Base-by-base conservation (phyloP, 2,797 vertebrate species). In the Trematomus bernacchii region DNA sequence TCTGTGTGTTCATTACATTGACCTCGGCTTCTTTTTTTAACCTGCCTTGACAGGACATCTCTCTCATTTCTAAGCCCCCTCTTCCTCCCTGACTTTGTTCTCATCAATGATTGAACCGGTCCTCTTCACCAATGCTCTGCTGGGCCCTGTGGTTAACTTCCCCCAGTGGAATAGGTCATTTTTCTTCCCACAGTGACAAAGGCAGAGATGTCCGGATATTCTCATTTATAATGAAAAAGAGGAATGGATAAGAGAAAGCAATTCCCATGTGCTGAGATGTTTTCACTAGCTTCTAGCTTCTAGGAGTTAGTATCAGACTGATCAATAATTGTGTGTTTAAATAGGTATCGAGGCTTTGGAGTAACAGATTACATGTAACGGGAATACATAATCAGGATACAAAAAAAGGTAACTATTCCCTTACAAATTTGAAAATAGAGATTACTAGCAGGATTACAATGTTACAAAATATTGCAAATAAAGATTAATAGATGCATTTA, bases 21-120 rank as follows among this genome's bases (percentile, higher is more conserved):
- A 78, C 71, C 53, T 21, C 42, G 40, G 66, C 59, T 66, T 60
- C 53, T 75, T 76, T 81, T 82, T 70, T 76, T 79, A 76, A 73
- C 79, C 54, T 43, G 46, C 64, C 54, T 62, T 50, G 43, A 81
- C 81, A 72, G 77, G 55, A 65, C 65, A 76, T 55, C 63, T 52
- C 54, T 51, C 67, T 80, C 69, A 81, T 88, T 85, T 80, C 71
- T 74, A 72, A 63, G 64, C 71, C 80, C 67, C 77, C 83, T 79
- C 61, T 55, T 62, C 71, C 69, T 80, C 64, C 23, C 71, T 66
- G 82, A 79, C 83, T 86, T 67, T 52, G 72, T 82, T 69, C 70
- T 82, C 84, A 92, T 93, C 57, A 81, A 93, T 91, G 86, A 91
- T 93, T 89, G 42, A 91, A 46, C 13, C 6, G 1, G 46, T 71